Evolutionary conservation across 2,888 invertebrate species (phyloP), one percentile per base, ranked within the genome.

Genomic region (Coelogynopora nodosa): DNA sequence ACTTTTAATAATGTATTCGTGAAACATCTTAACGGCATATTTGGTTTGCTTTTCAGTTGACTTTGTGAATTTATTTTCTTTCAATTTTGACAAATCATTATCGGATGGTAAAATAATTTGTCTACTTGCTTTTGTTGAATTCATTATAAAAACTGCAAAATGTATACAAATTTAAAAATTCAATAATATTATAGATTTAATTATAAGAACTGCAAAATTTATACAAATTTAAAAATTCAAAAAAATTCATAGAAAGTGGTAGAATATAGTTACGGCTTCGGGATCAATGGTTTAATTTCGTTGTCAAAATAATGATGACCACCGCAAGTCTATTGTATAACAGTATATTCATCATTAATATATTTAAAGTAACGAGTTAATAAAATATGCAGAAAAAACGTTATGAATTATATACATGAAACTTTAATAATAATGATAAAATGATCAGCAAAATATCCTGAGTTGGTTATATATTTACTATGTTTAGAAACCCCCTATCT

Each of bases 1-100:
- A 74, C 74, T 74, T 74, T 74, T 74, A 74, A 74, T 74, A 23
- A 74, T 74, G 74, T 23, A 74, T 74, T 74, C 74, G 74, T 74
- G 23, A 74, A 74, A 26, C 74, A 74, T 74, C 74, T 74, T 74
- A 74, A 74, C 74, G 23, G 74, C 74, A 74, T 74, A 74, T 49
- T 49, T 74, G 5, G 27, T 23, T 74, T 74, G 18, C 5, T 74
- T 74, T 23, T 74, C 74, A n/a, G 18, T 74, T 74, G 27, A 74
- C 27, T 74, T 74, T 74, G 74, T 23, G 23, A 74, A 74, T 23
- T 74, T 26, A 74, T 74, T 74, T 74, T 74, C 74, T 74, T 74
- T 74, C 27, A 74, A 74, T 74, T 74, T 74, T 74, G 74, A 74
- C 23, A 74, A 74, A 74, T 74, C 74, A 13, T 74, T 74, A 13